A percentile compares a stretch with the other conserved stretches of the same genome.
phyloP scores from a whole-genome alignment of 2,888 invertebrate genomes.

The Luperina testacea region DNA sequence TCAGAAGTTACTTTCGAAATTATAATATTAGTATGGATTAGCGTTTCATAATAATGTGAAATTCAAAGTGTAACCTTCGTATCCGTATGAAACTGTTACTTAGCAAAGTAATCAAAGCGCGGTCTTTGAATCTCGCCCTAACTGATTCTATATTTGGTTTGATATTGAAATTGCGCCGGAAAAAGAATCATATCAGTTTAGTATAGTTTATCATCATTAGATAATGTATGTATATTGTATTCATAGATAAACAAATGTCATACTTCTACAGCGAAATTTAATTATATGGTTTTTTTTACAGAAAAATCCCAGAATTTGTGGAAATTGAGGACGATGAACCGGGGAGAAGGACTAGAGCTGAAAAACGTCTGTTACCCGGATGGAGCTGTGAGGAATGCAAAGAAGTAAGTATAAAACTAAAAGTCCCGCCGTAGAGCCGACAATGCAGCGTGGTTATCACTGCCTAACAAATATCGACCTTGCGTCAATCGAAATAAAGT shows the following conservation, averaged over 20 bases:
- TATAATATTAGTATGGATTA: too few species aligned
- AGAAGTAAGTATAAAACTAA: constrained; percentile 72
- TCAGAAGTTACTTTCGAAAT: too few species aligned
- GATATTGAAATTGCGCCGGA: too few species aligned
- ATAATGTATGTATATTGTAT: constrained; percentile 5
- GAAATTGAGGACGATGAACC: constrained; percentile 80
- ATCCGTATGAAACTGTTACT: not conserved
- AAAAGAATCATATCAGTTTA: constrained; percentile 5
- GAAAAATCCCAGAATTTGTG: constrained; percentile 69
- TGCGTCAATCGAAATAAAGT: not conserved
- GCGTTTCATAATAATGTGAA: not conserved
- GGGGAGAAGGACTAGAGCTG: constrained; percentile 79
- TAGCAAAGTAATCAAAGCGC: not conserved
- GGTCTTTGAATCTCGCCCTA: not conserved
- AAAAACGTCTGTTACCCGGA: constrained; percentile 82
- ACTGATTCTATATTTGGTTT: not conserved
- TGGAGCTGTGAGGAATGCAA: constrained; percentile 87
- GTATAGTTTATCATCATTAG: constrained; percentile 9
- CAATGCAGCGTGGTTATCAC: not conserved
- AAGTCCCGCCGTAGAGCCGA: not conserved
- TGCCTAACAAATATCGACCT: not conserved
- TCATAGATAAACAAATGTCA: not conserved
- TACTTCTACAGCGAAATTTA: not conserved
- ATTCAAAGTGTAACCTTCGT: too few species aligned
- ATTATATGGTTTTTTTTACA: constrained; percentile 42